Base-by-base conservation (phyloP, 2,888 invertebrate species). In the Ametastegia equiseti region DNA sequence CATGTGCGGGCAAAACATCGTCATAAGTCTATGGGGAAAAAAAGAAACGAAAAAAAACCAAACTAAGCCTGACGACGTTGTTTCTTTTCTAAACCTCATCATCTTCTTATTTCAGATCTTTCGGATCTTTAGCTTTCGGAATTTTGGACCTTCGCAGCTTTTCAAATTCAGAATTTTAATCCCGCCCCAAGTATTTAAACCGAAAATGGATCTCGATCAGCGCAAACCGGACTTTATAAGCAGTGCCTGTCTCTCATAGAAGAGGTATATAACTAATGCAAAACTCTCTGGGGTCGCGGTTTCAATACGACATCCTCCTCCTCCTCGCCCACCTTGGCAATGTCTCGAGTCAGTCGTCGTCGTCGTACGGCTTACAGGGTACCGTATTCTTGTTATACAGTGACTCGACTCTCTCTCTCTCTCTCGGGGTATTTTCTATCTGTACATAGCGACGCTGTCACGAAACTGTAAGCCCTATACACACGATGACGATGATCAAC, bases 191-290 rank as follows among this genome's bases (percentile, higher is more conserved):
- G n/a, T n/a, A n/a, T n/a, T n/a, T n/a, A n/a, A n/a, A n/a, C n/a
- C n/a, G n/a, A 23, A 30, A 71, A n/a, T 6, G 15, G 71, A 45
- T 15, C 47, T 1, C 5, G 71, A 47, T 27, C 45, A 9, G 3
- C 47, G 45, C 47, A 71, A 71, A 71, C 45, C 71, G 71, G 71
- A 71, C 71, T 71, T 71, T 15, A 75, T 27, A 75, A 75, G 13
- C 75, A 36, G 50, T 19, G 75, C 75, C 36, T 45, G 36, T 50
- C 30, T 36, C 54, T 30, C 13, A 47, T 0, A 23, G 30, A 23
- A 39, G 5, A 9, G 39, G 7, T 11, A 15, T 45, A 75, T 75
- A 75, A 75, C 75, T 75, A 75, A 75, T 75, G 75, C 75, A 75
- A 75, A 75, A 75, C 75, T n/a, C 15, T 73, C 23, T 33, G 54